phyloP scores from a whole-genome alignment of 2,797 vertebrate genomes.

The Pipistrellus pygmaeus region DNA sequence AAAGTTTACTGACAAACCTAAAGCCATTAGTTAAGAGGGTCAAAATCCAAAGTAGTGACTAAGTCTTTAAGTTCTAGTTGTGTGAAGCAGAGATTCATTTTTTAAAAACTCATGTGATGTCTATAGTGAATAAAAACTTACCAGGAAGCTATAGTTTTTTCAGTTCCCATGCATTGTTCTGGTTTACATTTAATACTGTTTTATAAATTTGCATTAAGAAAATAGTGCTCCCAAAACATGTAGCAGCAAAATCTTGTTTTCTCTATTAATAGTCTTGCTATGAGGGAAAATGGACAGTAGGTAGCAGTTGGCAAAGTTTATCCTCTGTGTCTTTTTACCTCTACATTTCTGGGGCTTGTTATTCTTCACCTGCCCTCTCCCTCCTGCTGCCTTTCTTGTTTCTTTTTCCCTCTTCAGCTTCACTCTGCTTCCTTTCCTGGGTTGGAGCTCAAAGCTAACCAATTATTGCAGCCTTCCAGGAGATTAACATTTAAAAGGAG shows the following conservation, averaged over 20 bases:
- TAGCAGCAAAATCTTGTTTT: slow-evolving; percentile 50
- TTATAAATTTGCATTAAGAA: slow-evolving; percentile 49
- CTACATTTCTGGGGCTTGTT: slow-evolving; percentile 24
- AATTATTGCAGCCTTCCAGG: neutral
- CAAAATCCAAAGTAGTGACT: slow-evolving; percentile 50
- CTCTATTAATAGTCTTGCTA: slow-evolving; percentile 3
- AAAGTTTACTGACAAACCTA: slow-evolving; percentile 51
- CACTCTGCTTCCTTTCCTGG: neutral
- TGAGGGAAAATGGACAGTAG: slow-evolving; percentile 32
- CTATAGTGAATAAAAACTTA: slow-evolving; percentile 24
- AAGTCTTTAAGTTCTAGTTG: slow-evolving; percentile 53
- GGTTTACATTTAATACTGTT: slow-evolving; percentile 51
- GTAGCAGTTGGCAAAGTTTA: slow-evolving; percentile 40
- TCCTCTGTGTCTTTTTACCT: slow-evolving; percentile 46
- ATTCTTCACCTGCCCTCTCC: neutral
- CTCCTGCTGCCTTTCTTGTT: neutral
- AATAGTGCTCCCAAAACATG: neutral
- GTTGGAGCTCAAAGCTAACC: neutral
- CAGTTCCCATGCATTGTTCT: neutral
- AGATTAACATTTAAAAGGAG: slow-evolving; percentile 59
- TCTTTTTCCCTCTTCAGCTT: neutral
- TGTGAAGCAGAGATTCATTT: neutral
- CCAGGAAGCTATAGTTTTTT: neutral
- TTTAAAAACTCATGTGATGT: slow-evolving; percentile 8
- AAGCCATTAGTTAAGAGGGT: slow-evolving; percentile 32